These are phyloP conservation scores for Cydia strobilella DNA, from an alignment of 1,140 invertebrate species.

Conservation along the genomic window DNA sequence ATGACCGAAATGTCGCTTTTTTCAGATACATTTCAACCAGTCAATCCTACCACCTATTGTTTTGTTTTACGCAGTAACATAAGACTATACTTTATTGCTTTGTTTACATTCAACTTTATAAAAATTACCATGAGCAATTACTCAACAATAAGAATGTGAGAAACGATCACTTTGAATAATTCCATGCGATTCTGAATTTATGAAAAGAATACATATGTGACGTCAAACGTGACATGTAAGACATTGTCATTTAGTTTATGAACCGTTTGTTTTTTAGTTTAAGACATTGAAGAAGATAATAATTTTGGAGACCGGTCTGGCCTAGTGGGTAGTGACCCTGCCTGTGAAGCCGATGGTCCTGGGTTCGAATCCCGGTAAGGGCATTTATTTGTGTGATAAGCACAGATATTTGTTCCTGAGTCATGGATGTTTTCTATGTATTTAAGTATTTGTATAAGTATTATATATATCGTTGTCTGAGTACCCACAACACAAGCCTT, in stretches of 20 bases:
- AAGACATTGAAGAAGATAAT: too few species aligned
- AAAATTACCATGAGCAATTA: constrained; percentile 10
- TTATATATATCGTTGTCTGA: too few species aligned
- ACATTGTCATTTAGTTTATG: neutral
- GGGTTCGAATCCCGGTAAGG: too few species aligned
- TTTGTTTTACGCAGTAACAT: constrained; percentile 7
- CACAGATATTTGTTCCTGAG: too few species aligned
- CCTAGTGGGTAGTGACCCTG: too few species aligned
- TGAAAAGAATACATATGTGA: neutral
- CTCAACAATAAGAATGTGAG: neutral
- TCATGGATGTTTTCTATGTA: too few species aligned
- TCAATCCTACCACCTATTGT: neutral
- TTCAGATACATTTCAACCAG: neutral
- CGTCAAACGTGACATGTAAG: neutral
- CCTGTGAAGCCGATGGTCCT: too few species aligned
- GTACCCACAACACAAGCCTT: too few species aligned
- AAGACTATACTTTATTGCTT: neutral
- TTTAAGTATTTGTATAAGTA: too few species aligned
- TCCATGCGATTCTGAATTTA: neutral
- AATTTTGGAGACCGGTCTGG: too few species aligned
- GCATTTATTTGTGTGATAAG: too few species aligned
- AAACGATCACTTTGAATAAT: neutral
- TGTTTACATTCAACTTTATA: constrained; percentile 18
- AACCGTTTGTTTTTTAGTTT: too few species aligned
- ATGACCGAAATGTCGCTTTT: neutral